A percentile compares a stretch with the other conserved stretches of the same genome.
Conservation (phyloP, 1,140 invertebrate genomes). For the Eriocheir sinensis region DNA sequence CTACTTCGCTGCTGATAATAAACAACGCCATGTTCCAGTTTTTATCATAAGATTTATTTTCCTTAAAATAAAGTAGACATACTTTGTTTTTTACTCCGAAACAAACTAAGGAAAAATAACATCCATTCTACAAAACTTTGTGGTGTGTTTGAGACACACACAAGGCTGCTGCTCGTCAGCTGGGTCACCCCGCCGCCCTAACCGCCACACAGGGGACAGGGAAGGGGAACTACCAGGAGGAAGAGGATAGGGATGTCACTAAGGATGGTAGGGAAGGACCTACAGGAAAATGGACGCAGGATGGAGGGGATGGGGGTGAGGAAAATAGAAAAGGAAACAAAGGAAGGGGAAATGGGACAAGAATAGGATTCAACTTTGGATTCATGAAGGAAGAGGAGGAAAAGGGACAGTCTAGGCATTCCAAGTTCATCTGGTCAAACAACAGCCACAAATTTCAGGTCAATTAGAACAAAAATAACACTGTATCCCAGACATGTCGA, state of each 20-base stretch:
- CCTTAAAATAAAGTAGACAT: not conserved
- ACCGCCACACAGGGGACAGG: not conserved
- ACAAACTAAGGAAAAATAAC: not conserved
- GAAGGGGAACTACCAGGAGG: not conserved
- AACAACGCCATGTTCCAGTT: too few relatives aligned
- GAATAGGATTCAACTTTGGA: not conserved
- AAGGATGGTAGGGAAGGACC: not conserved
- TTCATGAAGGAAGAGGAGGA: constrained; percentile 41
- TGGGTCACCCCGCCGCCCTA: not conserved
- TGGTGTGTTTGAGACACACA: too few relatives aligned
- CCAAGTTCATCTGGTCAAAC: constrained; percentile 68
- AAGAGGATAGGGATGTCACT: not conserved
- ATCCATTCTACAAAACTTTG: too few relatives aligned
- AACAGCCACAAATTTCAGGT: constrained; percentile 69
- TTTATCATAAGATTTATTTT: not conserved
- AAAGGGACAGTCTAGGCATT: constrained; percentile 71
- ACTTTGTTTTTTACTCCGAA: not conserved
- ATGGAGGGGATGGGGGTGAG: not conserved
- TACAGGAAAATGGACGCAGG: not conserved
- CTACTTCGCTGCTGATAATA: too few relatives aligned
- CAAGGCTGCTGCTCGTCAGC: not conserved
- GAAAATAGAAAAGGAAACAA: too few relatives aligned
- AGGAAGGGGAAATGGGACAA: not conserved
- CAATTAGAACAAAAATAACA: constrained; percentile 59
- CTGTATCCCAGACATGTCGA: constrained; percentile 70